Evolutionary conservation across 2,113 vertebrate species (phyloP).

Genomic region (Dasypus novemcinctus): DNA sequence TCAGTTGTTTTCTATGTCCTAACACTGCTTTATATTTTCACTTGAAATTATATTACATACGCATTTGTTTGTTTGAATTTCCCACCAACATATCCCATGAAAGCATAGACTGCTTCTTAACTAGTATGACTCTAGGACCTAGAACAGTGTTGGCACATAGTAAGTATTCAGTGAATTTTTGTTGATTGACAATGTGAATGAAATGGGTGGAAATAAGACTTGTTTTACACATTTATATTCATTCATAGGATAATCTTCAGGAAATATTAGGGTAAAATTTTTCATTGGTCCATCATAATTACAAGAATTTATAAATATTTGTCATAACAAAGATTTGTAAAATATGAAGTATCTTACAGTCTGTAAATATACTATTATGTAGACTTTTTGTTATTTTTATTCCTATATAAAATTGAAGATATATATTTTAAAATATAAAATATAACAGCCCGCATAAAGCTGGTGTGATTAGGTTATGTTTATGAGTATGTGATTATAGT

Average conservation of each 20-base stretch:
- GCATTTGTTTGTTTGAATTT: background rate
- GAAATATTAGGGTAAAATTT: background rate
- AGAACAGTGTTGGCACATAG: background rate
- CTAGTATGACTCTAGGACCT: background rate
- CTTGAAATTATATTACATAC: background rate
- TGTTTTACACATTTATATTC: background rate
- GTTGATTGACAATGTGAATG: background rate
- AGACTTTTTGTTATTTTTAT: background rate
- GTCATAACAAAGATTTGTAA: background rate
- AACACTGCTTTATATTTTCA: background rate
- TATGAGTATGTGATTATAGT: background rate
- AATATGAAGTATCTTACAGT: background rate
- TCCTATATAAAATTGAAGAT: background rate
- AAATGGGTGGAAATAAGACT: background rate
- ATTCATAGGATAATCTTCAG: background rate
- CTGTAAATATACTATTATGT: background rate
- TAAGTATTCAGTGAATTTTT: background rate
- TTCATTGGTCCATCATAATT: background rate
- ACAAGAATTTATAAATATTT: background rate
- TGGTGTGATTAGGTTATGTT: background rate
- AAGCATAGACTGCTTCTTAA: background rate
- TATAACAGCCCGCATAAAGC: background rate
- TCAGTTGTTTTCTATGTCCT: background rate
- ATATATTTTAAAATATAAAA: slow-evolving; percentile 35
- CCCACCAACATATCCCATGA: background rate